Evolutionary conservation across 2,888 invertebrate species (phyloP).

Genomic region (Amphipoea lucens): DNA sequence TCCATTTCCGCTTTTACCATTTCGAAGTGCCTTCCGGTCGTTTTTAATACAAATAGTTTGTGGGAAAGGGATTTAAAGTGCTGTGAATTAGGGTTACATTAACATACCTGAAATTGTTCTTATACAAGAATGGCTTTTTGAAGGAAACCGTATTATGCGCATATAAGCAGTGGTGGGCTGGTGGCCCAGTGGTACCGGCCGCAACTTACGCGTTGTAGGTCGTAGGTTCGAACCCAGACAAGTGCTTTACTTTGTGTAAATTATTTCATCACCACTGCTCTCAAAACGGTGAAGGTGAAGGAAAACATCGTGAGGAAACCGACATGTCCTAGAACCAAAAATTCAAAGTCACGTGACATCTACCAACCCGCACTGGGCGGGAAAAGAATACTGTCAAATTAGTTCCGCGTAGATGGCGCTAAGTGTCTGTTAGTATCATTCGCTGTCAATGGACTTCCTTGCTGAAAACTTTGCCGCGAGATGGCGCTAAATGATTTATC

Average conservation of each 20-base stretch:
- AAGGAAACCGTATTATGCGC: not conserved
- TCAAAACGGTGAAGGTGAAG: too few relatives aligned
- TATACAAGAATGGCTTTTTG: not conserved
- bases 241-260: too few relatives aligned
- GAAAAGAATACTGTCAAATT: not conserved
- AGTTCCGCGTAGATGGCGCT: not conserved
- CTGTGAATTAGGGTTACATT: not conserved
- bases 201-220: too few relatives aligned
- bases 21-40: slow-evolving; percentile 71
- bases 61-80: slow-evolving; percentile 48
- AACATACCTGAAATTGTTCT: not conserved
- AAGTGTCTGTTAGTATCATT: not conserved
- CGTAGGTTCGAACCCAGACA: too few relatives aligned
- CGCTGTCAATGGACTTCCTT: not conserved
- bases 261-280: too few relatives aligned
- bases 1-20: slow-evolving; percentile 74
- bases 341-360: too few relatives aligned
- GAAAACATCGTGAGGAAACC: too few relatives aligned
- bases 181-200: too few relatives aligned
- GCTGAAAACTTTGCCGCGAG: not conserved
- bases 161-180: too few relatives aligned
- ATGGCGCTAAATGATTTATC: not conserved
- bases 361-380: too few relatives aligned
- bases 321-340: too few relatives aligned
- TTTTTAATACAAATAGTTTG: slow-evolving; percentile 64